Percentiles rank a stretch among this genome's conserved stretches.
These are phyloP conservation scores for Diplodus puntazzo DNA, from an alignment of 2,797 vertebrate genomes.

Conservation along the genomic window DNA sequence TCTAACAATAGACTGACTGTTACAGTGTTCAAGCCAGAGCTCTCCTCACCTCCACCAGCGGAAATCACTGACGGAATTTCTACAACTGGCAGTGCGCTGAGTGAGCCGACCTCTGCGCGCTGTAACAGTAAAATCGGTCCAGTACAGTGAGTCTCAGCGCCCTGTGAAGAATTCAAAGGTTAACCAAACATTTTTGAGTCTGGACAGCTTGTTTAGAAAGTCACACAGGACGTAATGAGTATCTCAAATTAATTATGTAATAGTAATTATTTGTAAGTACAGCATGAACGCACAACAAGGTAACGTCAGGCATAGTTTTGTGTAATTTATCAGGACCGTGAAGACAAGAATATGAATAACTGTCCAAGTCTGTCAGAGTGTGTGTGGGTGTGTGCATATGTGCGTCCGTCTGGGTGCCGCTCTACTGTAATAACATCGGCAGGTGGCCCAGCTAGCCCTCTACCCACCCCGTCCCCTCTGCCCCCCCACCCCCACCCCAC, in stretches of 20 bases:
- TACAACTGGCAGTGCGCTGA: constrained; percentile 68
- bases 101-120: constrained; percentile 31
- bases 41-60: constrained; percentile 73
- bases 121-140: constrained; percentile 60
- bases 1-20: constrained; percentile 79
- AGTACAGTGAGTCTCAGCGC: constrained; percentile 48
- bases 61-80: constrained; percentile 73
- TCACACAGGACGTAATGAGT: constrained; percentile 55
- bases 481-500: constrained; percentile 20
- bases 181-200: constrained; percentile 64
- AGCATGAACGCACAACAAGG: constrained; percentile 27
- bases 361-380: constrained; percentile 46
- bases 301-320: constrained; percentile 21
- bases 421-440: constrained; percentile 84
- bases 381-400: constrained; percentile 44
- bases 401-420: constrained; percentile 64
- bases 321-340: constrained; percentile 60
- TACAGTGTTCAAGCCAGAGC: constrained; percentile 64
- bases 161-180: constrained; percentile 60
- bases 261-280: constrained; percentile 17
- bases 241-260: constrained; percentile 53
- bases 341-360: constrained; percentile 53
- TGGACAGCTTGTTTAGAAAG: constrained; percentile 55
- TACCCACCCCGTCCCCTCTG: constrained; percentile 47
- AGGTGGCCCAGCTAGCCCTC: constrained; percentile 79